Evolutionary conservation across 2,797 vertebrate species (phyloP), one percentile per base, ranked within the genome.

Genomic region (Typhlichthys eigenmanni): DNA sequence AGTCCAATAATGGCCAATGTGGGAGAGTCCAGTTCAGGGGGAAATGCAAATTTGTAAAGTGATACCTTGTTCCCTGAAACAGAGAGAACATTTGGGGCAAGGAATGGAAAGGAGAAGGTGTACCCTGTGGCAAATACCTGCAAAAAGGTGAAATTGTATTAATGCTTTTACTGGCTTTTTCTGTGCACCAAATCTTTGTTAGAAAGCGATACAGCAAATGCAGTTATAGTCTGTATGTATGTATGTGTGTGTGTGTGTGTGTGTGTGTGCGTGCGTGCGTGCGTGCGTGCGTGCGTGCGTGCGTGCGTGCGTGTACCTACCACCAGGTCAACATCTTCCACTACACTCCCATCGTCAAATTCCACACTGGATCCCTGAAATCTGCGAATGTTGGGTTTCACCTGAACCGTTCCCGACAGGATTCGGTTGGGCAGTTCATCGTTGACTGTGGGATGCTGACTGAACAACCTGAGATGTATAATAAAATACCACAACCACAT

Each of bases 121-220:
- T 94, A 94, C 49, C 93, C 93, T 13, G 93, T 94, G 55, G 92
- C 92, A 85, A 95, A 95, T 62, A 95, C 87, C 89, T 91, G 69
- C 5, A 75, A 68, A 53, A 69, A 13, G 55, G 5, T 3, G 0
- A 1, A n/a, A 8, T 48, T 10, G 8, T 38, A 14, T 72, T 55
- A 1, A 13, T 38, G 34, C 34, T 38, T 38, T 38, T 46, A 19
- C 2, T 47, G 11, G 6, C 34, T 38, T 38, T 38, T 46, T 14
- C 2, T 47, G 11, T 12, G 4, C 34, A 19, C 29, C 0, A 48
- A 38, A 11, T 0, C 48, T 10, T 38, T 10, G 12, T 6, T 48
- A 48, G 47, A 4, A 13, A 48, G 3, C 1, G 12, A 48, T 48
- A 48, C 5, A 48, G 47, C 12, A n/a, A 48, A 48, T 48, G 12